Percentiles rank a stretch among this genome's conserved stretches.
phyloP scores from a whole-genome alignment of 2,888 invertebrate species.

The Agrochola macilenta region DNA sequence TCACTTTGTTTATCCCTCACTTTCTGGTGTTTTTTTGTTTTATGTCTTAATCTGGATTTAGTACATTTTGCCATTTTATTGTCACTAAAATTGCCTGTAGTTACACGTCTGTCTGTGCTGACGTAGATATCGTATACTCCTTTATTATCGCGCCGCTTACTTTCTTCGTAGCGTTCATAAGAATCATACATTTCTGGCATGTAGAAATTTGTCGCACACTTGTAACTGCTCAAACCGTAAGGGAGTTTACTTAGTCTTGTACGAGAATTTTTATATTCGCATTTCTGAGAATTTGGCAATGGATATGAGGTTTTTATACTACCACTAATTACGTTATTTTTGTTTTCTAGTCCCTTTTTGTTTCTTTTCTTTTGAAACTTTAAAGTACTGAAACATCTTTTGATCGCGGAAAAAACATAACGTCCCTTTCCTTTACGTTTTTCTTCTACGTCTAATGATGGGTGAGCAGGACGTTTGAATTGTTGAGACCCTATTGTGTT shows the following conservation, averaged over 20 bases:
- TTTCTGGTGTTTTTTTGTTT: slow-evolving; percentile 4
- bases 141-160: slow-evolving; percentile 7
- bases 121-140: slow-evolving; percentile 15
- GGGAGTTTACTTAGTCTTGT: slow-evolving; percentile 23
- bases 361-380: slow-evolving; percentile 51
- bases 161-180: slow-evolving; percentile 24
- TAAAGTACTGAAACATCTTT: slow-evolving; percentile 53
- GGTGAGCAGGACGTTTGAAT: neutral
- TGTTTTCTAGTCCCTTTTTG: slow-evolving; percentile 2
- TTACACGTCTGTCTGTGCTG: slow-evolving; percentile 18
- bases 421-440: slow-evolving; percentile 32
- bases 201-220: slow-evolving; percentile 17
- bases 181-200: slow-evolving; percentile 11
- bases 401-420: slow-evolving; percentile 42
- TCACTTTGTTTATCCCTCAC: slow-evolving; percentile 7
- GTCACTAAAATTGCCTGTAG: neutral
- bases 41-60: slow-evolving; percentile 26
- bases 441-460: neutral
- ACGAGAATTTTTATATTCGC: slow-evolving; percentile 17
- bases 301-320: slow-evolving; percentile 1
- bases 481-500: slow-evolving; percentile 17
- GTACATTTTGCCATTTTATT: neutral
- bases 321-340: neutral
- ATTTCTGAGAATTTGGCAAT: slow-evolving; percentile 5
- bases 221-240: slow-evolving; percentile 1